These are phyloP conservation scores for Diloba caeruleocephala DNA, from an alignment of 2,888 invertebrate species.

Conservation along the genomic window DNA sequence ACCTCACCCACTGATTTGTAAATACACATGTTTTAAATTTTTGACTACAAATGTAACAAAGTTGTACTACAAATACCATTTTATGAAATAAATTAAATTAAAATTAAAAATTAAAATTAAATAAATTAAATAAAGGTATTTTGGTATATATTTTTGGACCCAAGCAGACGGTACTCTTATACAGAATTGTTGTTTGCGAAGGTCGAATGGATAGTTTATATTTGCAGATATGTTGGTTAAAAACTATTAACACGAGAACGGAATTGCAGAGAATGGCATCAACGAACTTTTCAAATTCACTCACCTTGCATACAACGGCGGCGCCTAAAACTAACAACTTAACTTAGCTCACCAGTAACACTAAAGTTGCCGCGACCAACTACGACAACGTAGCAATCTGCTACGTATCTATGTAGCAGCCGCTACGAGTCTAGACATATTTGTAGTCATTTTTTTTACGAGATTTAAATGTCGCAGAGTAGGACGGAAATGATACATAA, in stretches of 20 bases:
- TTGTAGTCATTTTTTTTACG: slow-evolving; percentile 17
- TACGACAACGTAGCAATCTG: slow-evolving; percentile 54
- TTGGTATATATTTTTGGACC: too few relatives aligned
- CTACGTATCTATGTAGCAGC: slow-evolving; percentile 55
- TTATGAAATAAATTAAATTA: too few relatives aligned
- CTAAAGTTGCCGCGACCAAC: slow-evolving; percentile 36
- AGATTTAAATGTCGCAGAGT: slow-evolving; percentile 17
- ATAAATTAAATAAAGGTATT: too few relatives aligned
- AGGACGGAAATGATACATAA: slow-evolving; percentile 3
- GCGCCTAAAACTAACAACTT: slow-evolving; percentile 2
- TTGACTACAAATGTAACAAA: too few relatives aligned
- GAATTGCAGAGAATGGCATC: background rate
- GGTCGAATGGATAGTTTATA: too few relatives aligned
- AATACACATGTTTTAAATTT: too few relatives aligned
- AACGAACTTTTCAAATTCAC: background rate
- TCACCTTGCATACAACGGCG: background rate
- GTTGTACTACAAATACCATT: too few relatives aligned
- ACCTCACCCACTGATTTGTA: too few relatives aligned
- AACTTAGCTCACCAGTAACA: slow-evolving; percentile 5
- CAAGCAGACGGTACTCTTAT: too few relatives aligned
- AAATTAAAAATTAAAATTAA: too few relatives aligned
- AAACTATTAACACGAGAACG: background rate
- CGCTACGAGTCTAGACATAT: slow-evolving; percentile 49
- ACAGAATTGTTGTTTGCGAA: too few relatives aligned
- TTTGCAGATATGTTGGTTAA: background rate